Evolutionary conservation across 2,113 vertebrate species (phyloP), one percentile per base, ranked within the genome.

Genomic region (Onychorhynchus coronatus): DNA sequence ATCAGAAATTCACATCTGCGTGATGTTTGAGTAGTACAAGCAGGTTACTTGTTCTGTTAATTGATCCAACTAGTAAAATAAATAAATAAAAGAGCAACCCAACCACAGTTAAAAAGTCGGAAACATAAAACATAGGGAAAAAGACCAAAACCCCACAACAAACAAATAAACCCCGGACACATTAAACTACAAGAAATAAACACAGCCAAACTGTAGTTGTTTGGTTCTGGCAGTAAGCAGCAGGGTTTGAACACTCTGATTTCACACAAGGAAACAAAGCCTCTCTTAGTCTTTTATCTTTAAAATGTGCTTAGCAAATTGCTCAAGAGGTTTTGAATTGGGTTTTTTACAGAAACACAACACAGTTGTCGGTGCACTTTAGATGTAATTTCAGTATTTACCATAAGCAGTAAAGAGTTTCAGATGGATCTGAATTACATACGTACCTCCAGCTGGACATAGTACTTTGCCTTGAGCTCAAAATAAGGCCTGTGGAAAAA

Each of bases 401-500:
- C 59, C 1, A 1, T 56, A 75, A 75, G 59, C 85, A 77, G 46
- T 22, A 12, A 75, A 68, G 80, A 46, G 44, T 65, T 30, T 89
- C 67, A 70, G 24, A n/a, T 12, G 46, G 44, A 52, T 52, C 24
- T 52, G 49, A 68, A 65, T 81, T 35, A 39, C 14, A 24, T 46
- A 98, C 98, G 0, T 98, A 99, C 99, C 99, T 99, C 99, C 24
- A 99, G 98, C 52, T 99, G 99, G 46, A 99, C 97, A 10, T 99
- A 99, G 96, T 99, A 99, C 96, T 99, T 99, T 0, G 98, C 99
- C 98, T 99, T 99, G 96, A 99, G 98, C 97, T 99, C 99, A 98
- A 99, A 99, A 97, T 99, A 99, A 72, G 99, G 99, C 96, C 99
- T 99, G 97, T 42, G 46, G 88, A 90, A 67, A 94, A 84, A 93